Base-by-base conservation (phyloP, 2,797 vertebrate genomes). In the Tapera naevia region DNA sequence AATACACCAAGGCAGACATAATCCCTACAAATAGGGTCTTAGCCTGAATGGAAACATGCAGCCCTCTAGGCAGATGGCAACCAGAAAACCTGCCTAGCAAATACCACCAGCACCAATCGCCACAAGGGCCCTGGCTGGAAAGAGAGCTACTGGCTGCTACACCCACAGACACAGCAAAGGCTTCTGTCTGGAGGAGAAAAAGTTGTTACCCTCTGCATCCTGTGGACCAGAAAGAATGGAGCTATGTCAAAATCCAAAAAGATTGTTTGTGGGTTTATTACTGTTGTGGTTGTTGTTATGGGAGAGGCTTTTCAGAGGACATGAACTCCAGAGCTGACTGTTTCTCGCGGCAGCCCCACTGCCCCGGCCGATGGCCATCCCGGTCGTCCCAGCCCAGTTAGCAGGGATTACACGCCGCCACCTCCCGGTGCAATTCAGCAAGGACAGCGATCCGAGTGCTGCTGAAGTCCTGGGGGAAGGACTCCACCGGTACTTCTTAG, bases 331-430 rank as follows among this genome's bases (percentile, higher is more conserved):
- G 18, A 24, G 17, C 18, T 67, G 21, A 17, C 32, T 65, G 1
- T 66, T 75, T 65, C 62, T 70, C 32, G 7, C 0, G 4, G 35
- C 45, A 58, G 27, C 16, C 13, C 65, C 46, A 21, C 5, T 30
- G 17, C 4, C 21, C 32, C 32, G 13, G 13, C 32, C 1, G 0
- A 4, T 23, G 50, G 53, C 33, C 41, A 4, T 1, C 15, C 0
- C 0, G 43, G 24, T 16, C 28, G 25, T n/a, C 48, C 50, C 57
- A 61, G 65, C 30, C 33, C 33, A 22, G 24, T 25, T 13, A 86
- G 61, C 50, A 12, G 25, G 86, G n/a, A 71, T 69, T 65, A 39
- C 45, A 54, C 62, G 58, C 50, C 19, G 19, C 62, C 91, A 94
- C 67, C 70, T 95, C 56, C 87, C 10, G 13, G 76, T 43, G 27